phyloP scores from a whole-genome alignment of 2,888 invertebrate genomes.

The Stenichneumon culpator region DNA sequence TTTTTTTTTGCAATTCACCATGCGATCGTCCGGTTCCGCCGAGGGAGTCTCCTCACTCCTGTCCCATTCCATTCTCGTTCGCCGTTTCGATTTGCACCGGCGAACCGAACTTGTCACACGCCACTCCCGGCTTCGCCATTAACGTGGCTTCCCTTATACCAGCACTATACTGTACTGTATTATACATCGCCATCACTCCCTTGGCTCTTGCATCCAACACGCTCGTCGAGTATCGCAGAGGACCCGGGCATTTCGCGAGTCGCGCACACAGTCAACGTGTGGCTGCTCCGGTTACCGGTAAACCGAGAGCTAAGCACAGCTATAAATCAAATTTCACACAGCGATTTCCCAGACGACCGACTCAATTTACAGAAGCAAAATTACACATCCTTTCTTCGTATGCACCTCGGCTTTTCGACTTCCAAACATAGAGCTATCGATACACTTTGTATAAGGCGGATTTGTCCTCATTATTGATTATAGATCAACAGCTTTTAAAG shows the following conservation, averaged over 20 bases:
- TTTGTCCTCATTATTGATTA: background rate
- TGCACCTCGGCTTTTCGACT: slow-evolving; percentile 29
- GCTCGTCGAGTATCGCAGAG: slow-evolving; percentile 22
- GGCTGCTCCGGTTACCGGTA: slow-evolving; percentile 44
- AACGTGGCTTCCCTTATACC: slow-evolving; percentile 54
- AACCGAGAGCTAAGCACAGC: slow-evolving; percentile 62
- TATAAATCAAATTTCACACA: slow-evolving; percentile 71
- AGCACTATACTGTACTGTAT: background rate
- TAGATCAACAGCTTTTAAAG: background rate
- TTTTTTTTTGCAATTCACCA: background rate
- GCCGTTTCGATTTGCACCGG: slow-evolving; percentile 24
- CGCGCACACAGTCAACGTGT: background rate
- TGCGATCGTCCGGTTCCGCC: slow-evolving; percentile 24
- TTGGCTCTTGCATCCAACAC: slow-evolving; percentile 11
- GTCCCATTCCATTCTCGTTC: slow-evolving; percentile 37
- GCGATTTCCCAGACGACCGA: slow-evolving; percentile 51
- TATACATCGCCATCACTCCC: slow-evolving; percentile 17
- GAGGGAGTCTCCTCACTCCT: slow-evolving; percentile 19
- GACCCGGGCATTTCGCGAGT: slow-evolving; percentile 28
- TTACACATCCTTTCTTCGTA: slow-evolving; percentile 50
- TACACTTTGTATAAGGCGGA: background rate
- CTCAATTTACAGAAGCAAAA: slow-evolving; percentile 73
- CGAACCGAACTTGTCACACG: slow-evolving; percentile 42
- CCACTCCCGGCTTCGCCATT: slow-evolving; percentile 36
- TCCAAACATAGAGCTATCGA: slow-evolving; percentile 31